Base-by-base conservation (phyloP, 2,888 invertebrate species). In the Euzetes globulus region DNA sequence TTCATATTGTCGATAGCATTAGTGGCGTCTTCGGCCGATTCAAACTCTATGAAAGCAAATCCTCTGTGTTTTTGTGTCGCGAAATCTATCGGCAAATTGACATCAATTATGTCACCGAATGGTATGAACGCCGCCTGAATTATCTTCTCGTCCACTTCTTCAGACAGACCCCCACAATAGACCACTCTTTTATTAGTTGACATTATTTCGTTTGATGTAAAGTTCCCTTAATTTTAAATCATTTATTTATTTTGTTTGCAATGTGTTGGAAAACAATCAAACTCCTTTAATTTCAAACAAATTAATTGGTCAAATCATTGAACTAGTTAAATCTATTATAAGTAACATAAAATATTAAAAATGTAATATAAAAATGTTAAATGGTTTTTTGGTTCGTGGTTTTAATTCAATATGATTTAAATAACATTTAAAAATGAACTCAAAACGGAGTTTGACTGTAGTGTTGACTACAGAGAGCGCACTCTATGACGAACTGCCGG, bases 1-100 rank as follows among this genome's bases (percentile, higher is more conserved):
- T 99, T 96, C 94, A 99, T 97, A 81, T 99, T 99, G 83, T 99
- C 98, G 80, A 99, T 97, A 68, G 98, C 97, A 45, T 96, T 92
- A 13, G 93, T 91, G n/a, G 98, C 97, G 87, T 99, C 99, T 85
- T 98, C 98, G 11, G 93, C 90, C 78, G 89, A 87, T 84, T 99
- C 99, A 85, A 94, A 99, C 84, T 99, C 99, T 78, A 99, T 90
- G 82, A 99, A 99, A 0, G 97, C 96, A 85, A 97, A 99, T n/a
- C 97, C 97, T 81, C 97, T 87, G 81, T 98, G 97, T 81, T 94
- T 95, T 81, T 97, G 85, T 75, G 85, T 84, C 84, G 98, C 96
- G 85, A 97, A 99, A 85, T 99, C 99, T 71, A 98, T 85, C 13
- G 99, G 99, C 82, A 96, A 94, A 85, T 97, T 95, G 63, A 99